phyloP scores from a whole-genome alignment of 2,888 invertebrate species.

The Pammene aurita region DNA sequence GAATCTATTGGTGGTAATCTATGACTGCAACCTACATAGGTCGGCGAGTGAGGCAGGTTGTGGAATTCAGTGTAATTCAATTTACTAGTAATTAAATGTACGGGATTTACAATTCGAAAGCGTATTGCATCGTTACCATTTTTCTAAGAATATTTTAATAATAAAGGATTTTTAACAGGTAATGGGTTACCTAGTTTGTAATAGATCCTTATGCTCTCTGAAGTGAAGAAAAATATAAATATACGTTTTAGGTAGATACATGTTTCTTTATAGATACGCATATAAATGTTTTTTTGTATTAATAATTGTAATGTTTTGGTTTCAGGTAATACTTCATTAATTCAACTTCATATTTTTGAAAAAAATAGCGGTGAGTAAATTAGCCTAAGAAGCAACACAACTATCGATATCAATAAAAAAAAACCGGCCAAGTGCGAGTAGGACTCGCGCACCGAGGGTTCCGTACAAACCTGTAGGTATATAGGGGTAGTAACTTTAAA shows the following conservation, averaged over 20 bases:
- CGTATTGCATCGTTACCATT: neutral
- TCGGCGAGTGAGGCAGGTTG: slow-evolving; percentile 59
- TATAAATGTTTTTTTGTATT: neutral
- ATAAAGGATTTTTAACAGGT: too few species aligned
- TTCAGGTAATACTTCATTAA: slow-evolving; percentile 22
- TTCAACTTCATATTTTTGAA: neutral
- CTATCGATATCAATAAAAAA: too few species aligned
- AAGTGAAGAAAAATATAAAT: too few species aligned
- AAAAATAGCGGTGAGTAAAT: slow-evolving; percentile 14
- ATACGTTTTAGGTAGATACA: too few species aligned
- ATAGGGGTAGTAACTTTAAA: too few species aligned
- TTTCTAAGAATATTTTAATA: neutral
- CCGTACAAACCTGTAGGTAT: too few species aligned
- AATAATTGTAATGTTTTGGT: slow-evolving; percentile 1
- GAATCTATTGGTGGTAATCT: neutral
- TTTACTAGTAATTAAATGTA: slow-evolving; percentile 10
- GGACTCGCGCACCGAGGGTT: too few species aligned
- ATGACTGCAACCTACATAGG: slow-evolving; percentile 60
- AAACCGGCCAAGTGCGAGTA: too few species aligned
- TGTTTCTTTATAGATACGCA: too few species aligned
- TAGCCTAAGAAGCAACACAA: neutral
- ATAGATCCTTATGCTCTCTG: too few species aligned
- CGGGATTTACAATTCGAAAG: neutral
- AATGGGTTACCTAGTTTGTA: too few species aligned
- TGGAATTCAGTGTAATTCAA: slow-evolving; percentile 30